Evolutionary conservation across 2,888 invertebrate species (phyloP), one percentile per base, ranked within the genome.

Genomic region (Clusia tigrina): DNA sequence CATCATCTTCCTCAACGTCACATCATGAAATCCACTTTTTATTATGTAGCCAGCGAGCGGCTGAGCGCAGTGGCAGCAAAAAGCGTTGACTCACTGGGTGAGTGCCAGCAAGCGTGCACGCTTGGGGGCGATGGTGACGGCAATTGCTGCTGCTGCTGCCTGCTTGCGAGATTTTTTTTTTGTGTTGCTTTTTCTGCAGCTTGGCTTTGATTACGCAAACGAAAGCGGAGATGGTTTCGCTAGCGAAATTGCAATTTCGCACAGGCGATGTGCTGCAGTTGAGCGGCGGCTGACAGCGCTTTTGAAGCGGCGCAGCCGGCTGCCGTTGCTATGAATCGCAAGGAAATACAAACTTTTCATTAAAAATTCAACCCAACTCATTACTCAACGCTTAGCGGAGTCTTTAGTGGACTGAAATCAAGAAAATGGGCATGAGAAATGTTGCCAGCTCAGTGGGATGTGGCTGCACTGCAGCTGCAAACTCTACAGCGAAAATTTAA

Each of bases 1-100:
- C 77, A 77, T 78, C 78, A 78, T 79, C 76, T 76, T 77, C 75
- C 74, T 78, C 78, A 76, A 77, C 73, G 77, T 80, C 76, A 77
- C 77, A 77, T 80, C 76, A 75, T 76, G 74, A 76, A 78, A 78
- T 76, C 77, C 76, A 69, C 77, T 71, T 75, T 68, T 54, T 71
- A 71, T 72, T 77, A 71, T 73, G 56, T 26, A 37, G 9, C 24
- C 17, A 22, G 37, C 37, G 26, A 24, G 18, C 20, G 22, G 15
- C 37, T 10, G 37, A 17, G 37, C 38, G 20, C n/a, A n/a, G n/a
- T n/a, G n/a, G n/a, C n/a, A n/a, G 22, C 52, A n/a, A 23, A 32
- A 55, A 32, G 20, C 55, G 25, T 38, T 46, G 6, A 15, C 46
- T 9, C 46, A 17, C 15, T n/a, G 6, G 17, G 18, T 52, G 52